phyloP scores from a whole-genome alignment of 2,113 vertebrate genomes.

The Leucoraja erinaceus region DNA sequence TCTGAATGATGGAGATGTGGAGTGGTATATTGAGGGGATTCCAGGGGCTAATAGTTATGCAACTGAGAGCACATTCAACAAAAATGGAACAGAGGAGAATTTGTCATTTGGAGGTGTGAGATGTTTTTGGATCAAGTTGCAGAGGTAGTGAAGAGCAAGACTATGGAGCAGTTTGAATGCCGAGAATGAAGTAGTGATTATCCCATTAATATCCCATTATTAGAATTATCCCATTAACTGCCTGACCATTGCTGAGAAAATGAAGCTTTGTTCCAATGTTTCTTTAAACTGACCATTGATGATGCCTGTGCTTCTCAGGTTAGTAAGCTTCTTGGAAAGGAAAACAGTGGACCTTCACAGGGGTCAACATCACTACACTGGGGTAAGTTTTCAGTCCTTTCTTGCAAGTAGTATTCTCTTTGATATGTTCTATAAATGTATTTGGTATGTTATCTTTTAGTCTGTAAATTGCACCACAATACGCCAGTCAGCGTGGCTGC shows the following conservation, averaged over 20 bases:
- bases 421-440: not conserved
- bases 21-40: not conserved
- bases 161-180: not conserved
- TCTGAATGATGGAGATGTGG: not conserved
- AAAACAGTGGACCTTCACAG: conserved; percentile 73
- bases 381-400: conserved; percentile 58
- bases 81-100: too few species aligned
- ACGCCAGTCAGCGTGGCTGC: too few species aligned
- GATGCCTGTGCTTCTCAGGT: conserved; percentile 50
- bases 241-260: not conserved
- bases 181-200: not conserved
- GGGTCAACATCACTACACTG: conserved; percentile 83
- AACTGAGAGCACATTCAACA: too few species aligned
- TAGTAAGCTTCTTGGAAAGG: conserved; percentile 82
- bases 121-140: not conserved
- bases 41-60: too few species aligned
- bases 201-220: too few species aligned
- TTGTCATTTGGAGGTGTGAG: not conserved
- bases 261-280: not conserved
- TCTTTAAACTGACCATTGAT: not conserved
- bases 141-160: not conserved
- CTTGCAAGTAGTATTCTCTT: not conserved
- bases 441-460: too few species aligned
- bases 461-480: too few species aligned
- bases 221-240: not conserved